phyloP scores from a whole-genome alignment of 2,797 vertebrate species.

The Balearica regulorum region DNA sequence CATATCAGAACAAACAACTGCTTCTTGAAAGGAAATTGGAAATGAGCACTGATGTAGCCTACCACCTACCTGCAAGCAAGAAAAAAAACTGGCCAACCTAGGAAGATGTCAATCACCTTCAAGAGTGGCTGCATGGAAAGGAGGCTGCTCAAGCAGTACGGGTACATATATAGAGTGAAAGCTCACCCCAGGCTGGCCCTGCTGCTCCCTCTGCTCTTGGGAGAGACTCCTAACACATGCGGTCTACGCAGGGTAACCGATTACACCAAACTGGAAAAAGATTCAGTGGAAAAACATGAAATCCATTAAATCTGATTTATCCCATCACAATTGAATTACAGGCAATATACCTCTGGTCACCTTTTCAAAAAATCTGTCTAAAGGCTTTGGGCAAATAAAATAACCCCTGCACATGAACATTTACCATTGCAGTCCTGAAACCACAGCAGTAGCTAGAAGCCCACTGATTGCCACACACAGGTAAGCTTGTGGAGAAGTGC shows the following conservation, averaged over 20 bases:
- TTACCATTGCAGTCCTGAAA: neutral
- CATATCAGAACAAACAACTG: neutral
- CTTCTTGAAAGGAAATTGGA: neutral
- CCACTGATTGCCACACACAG: neutral
- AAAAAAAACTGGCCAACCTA: neutral
- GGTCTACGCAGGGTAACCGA: neutral
- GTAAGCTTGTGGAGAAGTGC: neutral
- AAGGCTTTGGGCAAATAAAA: neutral
- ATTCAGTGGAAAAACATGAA: neutral
- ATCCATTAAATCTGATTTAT: neutral
- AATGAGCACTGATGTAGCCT: neutral
- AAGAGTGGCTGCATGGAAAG: neutral
- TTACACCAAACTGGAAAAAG: neutral
- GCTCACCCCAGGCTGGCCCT: neutral
- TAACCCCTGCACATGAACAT: neutral
- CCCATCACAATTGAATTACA: neutral
- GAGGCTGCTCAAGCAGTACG: neutral
- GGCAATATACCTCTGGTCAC: neutral
- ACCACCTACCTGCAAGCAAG: neutral
- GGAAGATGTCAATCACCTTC: neutral
- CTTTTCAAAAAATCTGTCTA: neutral
- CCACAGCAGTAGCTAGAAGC: neutral
- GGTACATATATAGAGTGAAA: neutral
- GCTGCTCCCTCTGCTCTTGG: neutral
- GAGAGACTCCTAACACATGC: neutral